Percentiles rank a stretch among this genome's conserved stretches.
Evolutionary conservation across 2,113 vertebrate genomes (phyloP).

Genomic region (Cinclus mexicanus): DNA sequence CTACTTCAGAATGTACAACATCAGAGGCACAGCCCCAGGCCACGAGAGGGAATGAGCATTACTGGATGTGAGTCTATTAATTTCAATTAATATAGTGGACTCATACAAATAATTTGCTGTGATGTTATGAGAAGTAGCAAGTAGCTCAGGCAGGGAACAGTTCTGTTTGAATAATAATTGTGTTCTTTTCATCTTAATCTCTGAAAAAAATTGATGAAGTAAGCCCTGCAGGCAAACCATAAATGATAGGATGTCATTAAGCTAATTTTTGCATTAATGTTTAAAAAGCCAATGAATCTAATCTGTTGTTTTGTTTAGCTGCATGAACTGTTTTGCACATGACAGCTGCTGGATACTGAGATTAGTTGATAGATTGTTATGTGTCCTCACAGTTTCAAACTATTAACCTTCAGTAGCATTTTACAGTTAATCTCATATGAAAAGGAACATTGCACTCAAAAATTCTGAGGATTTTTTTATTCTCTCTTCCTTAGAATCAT

Average conservation of each 20-base stretch:
- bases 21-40: neutral
- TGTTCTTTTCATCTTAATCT: neutral
- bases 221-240: neutral
- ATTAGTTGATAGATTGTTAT: neutral
- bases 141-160: neutral
- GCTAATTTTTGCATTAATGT: neutral
- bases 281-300: neutral
- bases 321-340: neutral
- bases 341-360: neutral
- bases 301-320: constrained; percentile 18
- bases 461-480: neutral
- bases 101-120: neutral
- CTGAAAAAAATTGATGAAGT: neutral
- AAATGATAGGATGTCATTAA: neutral
- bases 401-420: neutral
- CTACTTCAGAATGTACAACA: neutral
- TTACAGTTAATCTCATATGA: neutral
- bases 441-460: neutral
- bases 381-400: neutral
- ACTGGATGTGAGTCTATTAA: neutral
- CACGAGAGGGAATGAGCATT: neutral
- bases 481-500: neutral
- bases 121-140: neutral
- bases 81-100: neutral
- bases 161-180: neutral